Conservation (phyloP, 2,113 vertebrate species). For the Nesogale talazaci region DNA sequence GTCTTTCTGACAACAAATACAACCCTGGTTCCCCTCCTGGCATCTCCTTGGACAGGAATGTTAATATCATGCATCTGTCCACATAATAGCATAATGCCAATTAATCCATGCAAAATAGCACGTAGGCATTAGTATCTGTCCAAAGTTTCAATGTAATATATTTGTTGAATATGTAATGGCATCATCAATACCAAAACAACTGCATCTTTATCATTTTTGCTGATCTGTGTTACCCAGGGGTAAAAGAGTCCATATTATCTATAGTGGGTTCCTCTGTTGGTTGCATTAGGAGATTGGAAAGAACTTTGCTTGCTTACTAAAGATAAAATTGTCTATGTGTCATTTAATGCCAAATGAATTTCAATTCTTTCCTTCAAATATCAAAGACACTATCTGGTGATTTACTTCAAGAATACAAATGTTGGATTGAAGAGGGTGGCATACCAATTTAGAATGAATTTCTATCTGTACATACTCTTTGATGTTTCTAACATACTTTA, state of each 20-base stretch:
- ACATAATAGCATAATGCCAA: accelerated
- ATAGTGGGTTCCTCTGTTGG: background rate
- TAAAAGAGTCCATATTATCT: no score
- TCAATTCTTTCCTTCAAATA: slow-evolving; percentile 10
- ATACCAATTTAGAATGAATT: background rate
- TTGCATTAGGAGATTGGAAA: background rate
- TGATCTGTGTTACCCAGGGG: background rate
- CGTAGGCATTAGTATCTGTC: accelerated
- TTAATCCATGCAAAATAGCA: background rate
- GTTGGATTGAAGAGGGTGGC: background rate
- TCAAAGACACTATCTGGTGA: slow-evolving; percentile 13
- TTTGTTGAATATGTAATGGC: background rate
- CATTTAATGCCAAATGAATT: background rate
- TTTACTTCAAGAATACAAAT: slow-evolving; percentile 51
- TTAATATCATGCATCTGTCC: background rate
- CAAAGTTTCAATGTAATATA: background rate
- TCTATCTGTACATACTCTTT: background rate
- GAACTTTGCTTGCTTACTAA: background rate
- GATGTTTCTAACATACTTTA: slow-evolving; percentile 10
- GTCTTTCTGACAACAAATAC: background rate
- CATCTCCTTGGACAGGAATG: accelerated
- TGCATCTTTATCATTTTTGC: no score
- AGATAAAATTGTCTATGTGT: background rate
- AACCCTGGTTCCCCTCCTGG: background rate
- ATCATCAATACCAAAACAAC: background rate